Evolutionary conservation across 2,888 invertebrate genomes (phyloP).

Genomic region (Chorisops tibialis): DNA sequence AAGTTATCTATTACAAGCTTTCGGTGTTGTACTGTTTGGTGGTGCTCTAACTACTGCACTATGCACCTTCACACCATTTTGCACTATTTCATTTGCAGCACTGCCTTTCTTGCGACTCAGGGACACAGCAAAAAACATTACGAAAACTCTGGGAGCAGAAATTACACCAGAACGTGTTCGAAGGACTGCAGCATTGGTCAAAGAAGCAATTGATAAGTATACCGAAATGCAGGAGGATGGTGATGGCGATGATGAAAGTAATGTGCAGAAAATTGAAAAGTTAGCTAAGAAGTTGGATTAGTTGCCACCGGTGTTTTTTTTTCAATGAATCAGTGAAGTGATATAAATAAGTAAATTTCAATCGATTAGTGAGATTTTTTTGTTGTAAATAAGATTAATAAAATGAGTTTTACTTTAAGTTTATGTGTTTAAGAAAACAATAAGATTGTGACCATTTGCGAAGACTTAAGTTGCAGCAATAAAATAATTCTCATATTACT

Average conservation of each 20-base stretch:
- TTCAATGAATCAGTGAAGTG: constrained; percentile 16
- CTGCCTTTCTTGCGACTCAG: constrained; percentile 42
- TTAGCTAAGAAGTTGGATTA: background rate
- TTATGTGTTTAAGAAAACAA: too few relatives aligned
- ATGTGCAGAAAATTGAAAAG: constrained; percentile 16
- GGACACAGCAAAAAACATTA: constrained; percentile 42
- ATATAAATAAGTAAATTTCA: background rate
- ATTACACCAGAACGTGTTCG: constrained; percentile 58
- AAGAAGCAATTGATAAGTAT: constrained; percentile 58
- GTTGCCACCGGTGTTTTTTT: too few relatives aligned
- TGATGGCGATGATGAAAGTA: background rate
- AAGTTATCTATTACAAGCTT: constrained; percentile 51
- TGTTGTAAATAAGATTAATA: too few relatives aligned
- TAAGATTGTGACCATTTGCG: too few relatives aligned
- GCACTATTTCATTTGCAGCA: constrained; percentile 53
- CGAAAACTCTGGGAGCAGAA: constrained; percentile 46
- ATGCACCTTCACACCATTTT: constrained; percentile 59
- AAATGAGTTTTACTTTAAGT: too few relatives aligned
- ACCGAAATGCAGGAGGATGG: constrained; percentile 42
- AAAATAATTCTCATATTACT: too few relatives aligned
- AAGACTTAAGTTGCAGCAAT: too few relatives aligned
- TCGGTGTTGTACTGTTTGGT: constrained; percentile 54
- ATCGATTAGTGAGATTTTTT: too few relatives aligned
- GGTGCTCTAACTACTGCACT: constrained; percentile 55
- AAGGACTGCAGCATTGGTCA: constrained; percentile 55